Conservation (phyloP, 2,113 vertebrate genomes). For the Centrocercus urophasianus region DNA sequence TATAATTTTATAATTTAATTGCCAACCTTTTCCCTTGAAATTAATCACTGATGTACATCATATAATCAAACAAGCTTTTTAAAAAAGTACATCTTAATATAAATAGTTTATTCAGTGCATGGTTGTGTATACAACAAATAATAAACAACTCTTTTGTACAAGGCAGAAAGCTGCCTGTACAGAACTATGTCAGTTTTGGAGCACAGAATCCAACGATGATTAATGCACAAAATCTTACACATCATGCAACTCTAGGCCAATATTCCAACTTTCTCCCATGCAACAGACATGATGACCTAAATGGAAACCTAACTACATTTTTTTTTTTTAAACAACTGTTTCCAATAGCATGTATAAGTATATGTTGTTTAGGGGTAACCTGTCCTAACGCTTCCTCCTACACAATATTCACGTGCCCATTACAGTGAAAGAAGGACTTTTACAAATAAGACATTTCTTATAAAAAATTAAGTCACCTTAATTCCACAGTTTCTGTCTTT, state of each 20-base stretch:
- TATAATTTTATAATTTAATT: neutral
- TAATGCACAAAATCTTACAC: slow-evolving; percentile 96
- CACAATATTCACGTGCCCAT: slow-evolving; percentile 89
- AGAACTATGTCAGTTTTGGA: slow-evolving; percentile 88
- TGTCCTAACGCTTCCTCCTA: slow-evolving; percentile 87
- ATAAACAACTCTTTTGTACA: slow-evolving; percentile 93
- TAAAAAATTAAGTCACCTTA: slow-evolving; percentile 93
- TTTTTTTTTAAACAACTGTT: slow-evolving; percentile 79
- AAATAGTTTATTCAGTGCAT: slow-evolving; percentile 99
- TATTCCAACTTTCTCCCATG: slow-evolving; percentile 96
- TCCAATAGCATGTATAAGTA: slow-evolving; percentile 88
- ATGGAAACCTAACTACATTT: slow-evolving; percentile 86
- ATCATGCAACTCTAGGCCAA: slow-evolving; percentile 98
- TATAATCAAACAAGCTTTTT: slow-evolving; percentile 68
- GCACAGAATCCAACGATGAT: slow-evolving; percentile 92
- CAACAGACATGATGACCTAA: slow-evolving; percentile 94
- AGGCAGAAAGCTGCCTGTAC: slow-evolving; percentile 84
- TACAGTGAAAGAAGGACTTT: slow-evolving; percentile 88
- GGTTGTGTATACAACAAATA: slow-evolving; percentile 98
- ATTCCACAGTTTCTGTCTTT: slow-evolving; percentile 94
- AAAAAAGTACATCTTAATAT: slow-evolving; percentile 90
- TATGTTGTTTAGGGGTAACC: slow-evolving; percentile 87
- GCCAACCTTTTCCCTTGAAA: slow-evolving; percentile 1
- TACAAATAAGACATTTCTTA: slow-evolving; percentile 94
- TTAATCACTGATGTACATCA: neutral